These are phyloP conservation scores for Lutjanus erythropterus DNA, from an alignment of 2,113 vertebrate species.

Conservation along the genomic window DNA sequence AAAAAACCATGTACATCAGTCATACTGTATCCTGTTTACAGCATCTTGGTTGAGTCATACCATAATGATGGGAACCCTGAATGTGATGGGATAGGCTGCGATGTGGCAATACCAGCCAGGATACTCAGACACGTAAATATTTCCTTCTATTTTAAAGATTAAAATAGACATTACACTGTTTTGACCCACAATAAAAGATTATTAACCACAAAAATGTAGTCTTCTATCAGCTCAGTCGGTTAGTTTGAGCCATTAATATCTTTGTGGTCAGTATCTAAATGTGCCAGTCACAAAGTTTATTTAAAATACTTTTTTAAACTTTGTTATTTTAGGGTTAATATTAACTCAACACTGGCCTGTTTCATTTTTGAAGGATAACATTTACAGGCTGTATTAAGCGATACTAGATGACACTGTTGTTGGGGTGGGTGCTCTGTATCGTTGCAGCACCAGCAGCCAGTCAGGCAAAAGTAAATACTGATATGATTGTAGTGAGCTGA, in stretches of 20 bases:
- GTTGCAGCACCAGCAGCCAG: slow-evolving; percentile 37
- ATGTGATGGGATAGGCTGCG: not conserved
- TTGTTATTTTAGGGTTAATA: not conserved
- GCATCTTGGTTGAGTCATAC: not conserved
- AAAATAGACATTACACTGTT: not conserved
- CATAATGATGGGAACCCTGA: slow-evolving; percentile 1
- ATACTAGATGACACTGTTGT: slow-evolving; percentile 48
- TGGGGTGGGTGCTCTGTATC: slow-evolving; percentile 35
- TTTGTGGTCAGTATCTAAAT: not conserved
- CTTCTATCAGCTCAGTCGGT: not conserved
- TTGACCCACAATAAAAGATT: not conserved
- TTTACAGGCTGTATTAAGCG: not conserved
- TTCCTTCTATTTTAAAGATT: no score
- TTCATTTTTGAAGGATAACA: slow-evolving; percentile 9
- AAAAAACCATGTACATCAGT: not conserved
- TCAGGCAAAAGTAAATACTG: slow-evolving; percentile 75
- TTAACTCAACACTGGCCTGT: not conserved
- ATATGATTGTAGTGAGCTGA: slow-evolving; percentile 77
- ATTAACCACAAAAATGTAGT: not conserved
- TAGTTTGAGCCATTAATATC: not conserved
- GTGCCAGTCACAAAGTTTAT: not conserved
- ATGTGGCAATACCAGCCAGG: not conserved
- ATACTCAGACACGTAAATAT: not conserved
- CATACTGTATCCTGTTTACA: not conserved
- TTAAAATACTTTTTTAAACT: no score